phyloP scores from a whole-genome alignment of 2,113 vertebrate species.

The Pseudois nayaur region DNA sequence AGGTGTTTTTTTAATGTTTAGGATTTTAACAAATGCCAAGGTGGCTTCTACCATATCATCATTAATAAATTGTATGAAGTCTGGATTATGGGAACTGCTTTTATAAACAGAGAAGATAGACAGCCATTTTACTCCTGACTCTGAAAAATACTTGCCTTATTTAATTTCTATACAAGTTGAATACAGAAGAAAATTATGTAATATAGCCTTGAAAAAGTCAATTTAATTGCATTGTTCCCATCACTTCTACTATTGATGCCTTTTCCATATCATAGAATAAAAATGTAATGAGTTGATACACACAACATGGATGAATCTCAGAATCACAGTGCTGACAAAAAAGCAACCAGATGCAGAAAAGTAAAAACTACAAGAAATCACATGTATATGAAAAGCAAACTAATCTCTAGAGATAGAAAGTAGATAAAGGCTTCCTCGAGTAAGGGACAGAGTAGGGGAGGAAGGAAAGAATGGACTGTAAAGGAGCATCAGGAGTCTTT shows the following conservation, averaged over 20 bases:
- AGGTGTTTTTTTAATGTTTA: slow-evolving; percentile 56
- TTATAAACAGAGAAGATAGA: neutral
- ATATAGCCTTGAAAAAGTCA: slow-evolving; percentile 11
- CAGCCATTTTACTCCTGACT: neutral
- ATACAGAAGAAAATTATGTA: slow-evolving; percentile 26
- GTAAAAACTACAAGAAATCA: neutral
- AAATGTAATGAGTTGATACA: neutral
- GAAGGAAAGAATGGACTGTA: neutral
- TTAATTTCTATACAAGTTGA: slow-evolving; percentile 9
- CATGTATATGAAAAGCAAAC: neutral
- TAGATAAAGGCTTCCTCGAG: neutral
- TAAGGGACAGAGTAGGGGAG: neutral
- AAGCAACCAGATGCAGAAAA: neutral
- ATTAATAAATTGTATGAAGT: neutral
- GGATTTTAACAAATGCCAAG: slow-evolving; percentile 33
- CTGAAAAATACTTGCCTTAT: neutral
- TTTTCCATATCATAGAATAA: neutral
- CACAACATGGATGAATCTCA: neutral
- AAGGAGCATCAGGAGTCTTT: neutral
- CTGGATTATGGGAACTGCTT: neutral
- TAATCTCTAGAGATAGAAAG: neutral
- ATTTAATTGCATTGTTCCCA: neutral
- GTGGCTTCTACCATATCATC: neutral
- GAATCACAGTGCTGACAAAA: neutral
- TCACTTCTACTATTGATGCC: neutral